Conservation (phyloP, 2,888 invertebrate species). For the Neria commutata region DNA sequence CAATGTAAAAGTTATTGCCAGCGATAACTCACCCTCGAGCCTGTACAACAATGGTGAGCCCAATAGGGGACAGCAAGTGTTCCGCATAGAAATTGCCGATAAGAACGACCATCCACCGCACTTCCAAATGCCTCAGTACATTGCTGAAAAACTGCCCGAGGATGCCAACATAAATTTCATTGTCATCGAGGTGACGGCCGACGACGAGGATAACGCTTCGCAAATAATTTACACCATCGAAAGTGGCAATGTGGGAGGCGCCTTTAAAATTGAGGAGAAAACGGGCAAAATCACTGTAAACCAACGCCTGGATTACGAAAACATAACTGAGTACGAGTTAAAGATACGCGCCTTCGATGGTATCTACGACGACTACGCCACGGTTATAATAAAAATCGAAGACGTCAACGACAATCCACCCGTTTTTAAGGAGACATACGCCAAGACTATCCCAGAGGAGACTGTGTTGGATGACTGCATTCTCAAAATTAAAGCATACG, state of each 20-base stretch:
- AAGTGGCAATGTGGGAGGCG: conserved; percentile 83
- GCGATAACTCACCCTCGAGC: conserved; percentile 88
- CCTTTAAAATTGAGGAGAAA: conserved; percentile 82
- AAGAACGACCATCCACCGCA: conserved; percentile 94
- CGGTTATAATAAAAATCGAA: conserved; percentile 82
- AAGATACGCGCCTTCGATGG: conserved; percentile 86
- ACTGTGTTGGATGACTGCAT: conserved; percentile 73
- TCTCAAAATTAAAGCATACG: conserved; percentile 75
- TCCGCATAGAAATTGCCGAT: conserved; percentile 91
- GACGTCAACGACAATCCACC: conserved; percentile 95
- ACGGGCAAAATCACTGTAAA: conserved; percentile 87
- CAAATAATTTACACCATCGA: conserved; percentile 86
- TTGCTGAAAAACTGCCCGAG: conserved; percentile 78
- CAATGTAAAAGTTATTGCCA: conserved; percentile 87
- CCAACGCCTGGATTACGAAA: conserved; percentile 80
- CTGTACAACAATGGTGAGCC: conserved; percentile 70
- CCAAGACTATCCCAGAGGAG: conserved; percentile 79
- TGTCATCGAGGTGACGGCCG: conserved; percentile 86
- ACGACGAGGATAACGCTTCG: conserved; percentile 88
- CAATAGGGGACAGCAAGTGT: conserved; percentile 79
- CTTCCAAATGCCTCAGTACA: conserved; percentile 78
- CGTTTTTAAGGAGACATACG: conserved; percentile 75
- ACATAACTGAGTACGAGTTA: conserved; percentile 82
- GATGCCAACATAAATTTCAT: conserved; percentile 82
- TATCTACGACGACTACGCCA: conserved; percentile 79